phyloP scores from a whole-genome alignment of 1,140 invertebrate species.

The Chironomus tepperi region DNA sequence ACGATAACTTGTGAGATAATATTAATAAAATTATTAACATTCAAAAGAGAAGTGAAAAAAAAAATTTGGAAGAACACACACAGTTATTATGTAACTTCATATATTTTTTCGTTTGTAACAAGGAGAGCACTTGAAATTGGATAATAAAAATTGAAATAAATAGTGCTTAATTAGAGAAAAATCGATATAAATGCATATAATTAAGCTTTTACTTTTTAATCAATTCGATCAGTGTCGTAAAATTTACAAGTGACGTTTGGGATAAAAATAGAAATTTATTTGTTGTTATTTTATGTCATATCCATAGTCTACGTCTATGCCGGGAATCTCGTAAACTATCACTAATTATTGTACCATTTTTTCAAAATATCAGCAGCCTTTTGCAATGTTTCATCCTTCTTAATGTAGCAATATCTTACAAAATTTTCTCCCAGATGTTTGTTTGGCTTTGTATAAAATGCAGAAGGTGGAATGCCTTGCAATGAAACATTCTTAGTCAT shows the following conservation, averaged over 20 bases:
- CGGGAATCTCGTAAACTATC: too few relatives aligned
- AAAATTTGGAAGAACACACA: too few relatives aligned
- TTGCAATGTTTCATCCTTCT: slow-evolving; percentile 71
- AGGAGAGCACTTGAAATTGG: slow-evolving; percentile 20
- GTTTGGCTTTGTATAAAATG: slow-evolving; percentile 79
- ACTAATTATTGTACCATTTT: slow-evolving; percentile 44
- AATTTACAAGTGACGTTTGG: too few relatives aligned
- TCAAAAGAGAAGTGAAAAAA: neutral
- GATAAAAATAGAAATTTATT: too few relatives aligned
- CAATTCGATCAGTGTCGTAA: too few relatives aligned
- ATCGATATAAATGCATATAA: neutral
- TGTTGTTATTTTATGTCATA: too few relatives aligned
- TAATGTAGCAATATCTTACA: slow-evolving; percentile 89
- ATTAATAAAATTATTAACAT: neutral
- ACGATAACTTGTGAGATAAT: neutral
- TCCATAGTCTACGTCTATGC: too few relatives aligned
- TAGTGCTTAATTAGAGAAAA: slow-evolving; percentile 10
- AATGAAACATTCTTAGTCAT: slow-evolving; percentile 88
- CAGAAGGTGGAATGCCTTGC: slow-evolving; percentile 87
- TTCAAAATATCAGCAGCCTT: slow-evolving; percentile 55
- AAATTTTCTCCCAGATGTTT: slow-evolving; percentile 80
- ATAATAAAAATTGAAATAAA: neutral
- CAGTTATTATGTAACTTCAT: neutral
- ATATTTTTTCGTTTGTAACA: slow-evolving; percentile 24
- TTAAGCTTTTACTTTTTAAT: neutral